phyloP scores from a whole-genome alignment of 1,140 invertebrate species.

The Rhagoletis pomonella region DNA sequence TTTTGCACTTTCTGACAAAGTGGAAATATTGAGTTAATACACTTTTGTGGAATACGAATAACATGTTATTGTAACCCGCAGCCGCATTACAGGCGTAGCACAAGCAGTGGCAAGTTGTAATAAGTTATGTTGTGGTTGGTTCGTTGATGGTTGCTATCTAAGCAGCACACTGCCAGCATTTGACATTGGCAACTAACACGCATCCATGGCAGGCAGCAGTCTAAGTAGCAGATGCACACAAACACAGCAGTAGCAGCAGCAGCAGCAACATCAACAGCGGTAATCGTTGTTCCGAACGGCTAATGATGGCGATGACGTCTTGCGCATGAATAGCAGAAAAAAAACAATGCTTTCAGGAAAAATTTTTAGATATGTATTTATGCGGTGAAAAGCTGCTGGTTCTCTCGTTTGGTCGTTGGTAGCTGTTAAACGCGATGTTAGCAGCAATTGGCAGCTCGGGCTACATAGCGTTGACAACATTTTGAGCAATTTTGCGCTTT shows the following conservation, averaged over 20 bases:
- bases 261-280: slow-evolving; percentile 3
- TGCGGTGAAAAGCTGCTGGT: slow-evolving; percentile 1
- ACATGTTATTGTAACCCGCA: background rate
- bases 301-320: slow-evolving; percentile 44
- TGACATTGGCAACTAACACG: slow-evolving; percentile 42
- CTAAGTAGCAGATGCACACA: background rate
- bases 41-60: no score
- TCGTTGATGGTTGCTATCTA: background rate
- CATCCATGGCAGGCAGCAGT: background rate
- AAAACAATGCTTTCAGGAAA: background rate
- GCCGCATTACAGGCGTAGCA: background rate
- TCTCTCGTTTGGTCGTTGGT: background rate
- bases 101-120: background rate
- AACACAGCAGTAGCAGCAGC: background rate
- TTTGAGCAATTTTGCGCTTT: slow-evolving; percentile 51
- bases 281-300: slow-evolving; percentile 38
- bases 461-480: slow-evolving; percentile 33
- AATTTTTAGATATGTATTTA: background rate
- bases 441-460: slow-evolving; percentile 33
- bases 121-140: no score
- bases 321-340: background rate
- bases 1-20: no score
- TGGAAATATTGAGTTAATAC: no score
- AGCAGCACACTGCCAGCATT: background rate
- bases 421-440: slow-evolving; percentile 45